phyloP scores from a whole-genome alignment of 2,113 vertebrate species.

The Thamnaconus septentrionalis region DNA sequence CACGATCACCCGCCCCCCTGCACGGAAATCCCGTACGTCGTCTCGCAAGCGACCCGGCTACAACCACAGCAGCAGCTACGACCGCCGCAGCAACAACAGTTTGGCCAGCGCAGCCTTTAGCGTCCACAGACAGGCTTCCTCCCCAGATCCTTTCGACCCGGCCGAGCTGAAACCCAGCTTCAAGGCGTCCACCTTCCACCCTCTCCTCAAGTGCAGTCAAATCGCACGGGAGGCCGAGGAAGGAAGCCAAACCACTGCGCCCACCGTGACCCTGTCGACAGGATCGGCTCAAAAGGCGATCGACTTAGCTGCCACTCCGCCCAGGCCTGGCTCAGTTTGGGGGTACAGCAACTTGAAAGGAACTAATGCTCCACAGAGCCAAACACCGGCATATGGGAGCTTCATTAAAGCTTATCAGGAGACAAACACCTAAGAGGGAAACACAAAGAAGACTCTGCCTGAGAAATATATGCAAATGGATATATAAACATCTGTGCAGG shows the following conservation, averaged over 20 bases:
- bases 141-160: conserved; percentile 84
- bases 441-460: conserved; percentile 7
- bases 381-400: conserved; percentile 91
- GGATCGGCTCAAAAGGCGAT: conserved; percentile 75
- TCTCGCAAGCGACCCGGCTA: conserved; percentile 80
- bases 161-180: conserved; percentile 91
- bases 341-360: conserved; percentile 80
- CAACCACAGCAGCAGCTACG: conserved; percentile 88
- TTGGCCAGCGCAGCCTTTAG: conserved; percentile 87
- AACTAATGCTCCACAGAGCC: conserved; percentile 81
- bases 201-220: conserved; percentile 88
- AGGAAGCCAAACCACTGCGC: conserved; percentile 83
- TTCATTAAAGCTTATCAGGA: conserved; percentile 95
- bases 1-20: conserved; percentile 84
- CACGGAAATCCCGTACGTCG: conserved; percentile 71
- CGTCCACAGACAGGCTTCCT: conserved; percentile 87
- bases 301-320: conserved; percentile 58
- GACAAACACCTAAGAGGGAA: conserved; percentile 73
- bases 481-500: neutral
- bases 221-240: conserved; percentile 85
- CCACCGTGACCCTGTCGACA: conserved; percentile 62
- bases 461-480: conserved; percentile 18
- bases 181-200: conserved; percentile 93
- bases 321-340: conserved; percentile 87
- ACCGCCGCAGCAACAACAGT: conserved; percentile 93